Evolutionary conservation across 1,140 invertebrate genomes (phyloP).

Genomic region (Nebria ingens): DNA sequence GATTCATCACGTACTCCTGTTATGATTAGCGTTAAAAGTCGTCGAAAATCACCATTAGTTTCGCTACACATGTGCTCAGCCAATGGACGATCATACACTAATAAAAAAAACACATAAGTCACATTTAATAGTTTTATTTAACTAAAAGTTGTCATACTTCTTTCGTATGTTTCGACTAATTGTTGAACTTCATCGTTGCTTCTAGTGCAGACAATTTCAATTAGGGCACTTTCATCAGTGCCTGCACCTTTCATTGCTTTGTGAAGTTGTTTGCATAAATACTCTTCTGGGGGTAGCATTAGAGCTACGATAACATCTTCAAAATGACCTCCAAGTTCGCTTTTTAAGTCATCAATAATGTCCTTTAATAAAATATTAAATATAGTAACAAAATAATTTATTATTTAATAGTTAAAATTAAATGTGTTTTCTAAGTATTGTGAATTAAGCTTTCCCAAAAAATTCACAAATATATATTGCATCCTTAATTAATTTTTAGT

Average conservation of each 20-base stretch:
- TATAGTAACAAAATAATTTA: no score
- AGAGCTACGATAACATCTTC: slow-evolving; percentile 66
- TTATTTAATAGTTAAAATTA: no score
- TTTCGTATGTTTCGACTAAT: slow-evolving; percentile 54
- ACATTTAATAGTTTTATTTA: background rate
- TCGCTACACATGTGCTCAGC: slow-evolving; percentile 68
- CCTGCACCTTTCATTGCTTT: slow-evolving; percentile 54
- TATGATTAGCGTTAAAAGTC: slow-evolving; percentile 55
- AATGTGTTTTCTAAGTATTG: no score
- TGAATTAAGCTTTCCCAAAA: no score
- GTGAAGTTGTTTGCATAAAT: slow-evolving; percentile 58
- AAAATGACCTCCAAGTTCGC: slow-evolving; percentile 65
- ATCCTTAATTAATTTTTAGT: no score
- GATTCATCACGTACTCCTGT: slow-evolving; percentile 34
- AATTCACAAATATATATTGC: no score
- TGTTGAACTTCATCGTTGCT: slow-evolving; percentile 52
- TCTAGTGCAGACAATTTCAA: slow-evolving; percentile 63
- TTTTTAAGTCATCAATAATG: slow-evolving; percentile 61
- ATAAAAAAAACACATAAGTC: no score
- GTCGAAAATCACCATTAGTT: slow-evolving; percentile 66
- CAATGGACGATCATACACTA: slow-evolving; percentile 59
- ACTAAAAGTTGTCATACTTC: slow-evolving; percentile 42
- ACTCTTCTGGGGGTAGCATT: slow-evolving; percentile 56
- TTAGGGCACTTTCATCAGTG: slow-evolving; percentile 47
- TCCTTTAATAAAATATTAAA: slow-evolving; percentile 46